Conservation (phyloP, 2,113 vertebrate genomes). For the Ia io region DNA sequence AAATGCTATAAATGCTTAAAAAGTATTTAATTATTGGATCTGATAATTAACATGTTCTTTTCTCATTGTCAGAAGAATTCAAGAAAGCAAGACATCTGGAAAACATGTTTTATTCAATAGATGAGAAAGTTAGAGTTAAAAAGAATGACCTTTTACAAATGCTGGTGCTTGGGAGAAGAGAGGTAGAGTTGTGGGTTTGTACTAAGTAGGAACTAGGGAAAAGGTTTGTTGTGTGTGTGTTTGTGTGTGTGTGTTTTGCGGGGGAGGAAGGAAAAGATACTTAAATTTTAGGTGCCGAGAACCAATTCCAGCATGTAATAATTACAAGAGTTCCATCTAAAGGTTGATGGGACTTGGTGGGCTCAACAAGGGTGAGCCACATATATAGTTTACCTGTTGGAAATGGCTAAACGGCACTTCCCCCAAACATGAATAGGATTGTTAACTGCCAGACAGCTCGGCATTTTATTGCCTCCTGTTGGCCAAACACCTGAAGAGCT, state of each 20-base stretch:
- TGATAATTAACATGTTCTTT: not conserved
- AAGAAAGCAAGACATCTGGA: not conserved
- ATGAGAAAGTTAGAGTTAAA: not conserved
- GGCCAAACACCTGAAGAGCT: too few relatives aligned
- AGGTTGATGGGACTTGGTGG: too few relatives aligned
- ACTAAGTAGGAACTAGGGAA: not conserved
- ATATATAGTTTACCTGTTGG: too few relatives aligned
- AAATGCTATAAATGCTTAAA: not conserved
- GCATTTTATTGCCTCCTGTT: too few relatives aligned
- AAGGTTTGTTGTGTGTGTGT: too few relatives aligned
- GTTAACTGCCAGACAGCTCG: too few relatives aligned
- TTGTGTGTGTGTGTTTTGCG: not conserved
- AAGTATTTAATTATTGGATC: not conserved
- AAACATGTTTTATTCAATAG: not conserved
- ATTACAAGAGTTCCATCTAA: too few relatives aligned
- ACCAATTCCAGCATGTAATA: too few relatives aligned
- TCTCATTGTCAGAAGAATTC: not conserved
- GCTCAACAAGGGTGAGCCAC: too few relatives aligned
- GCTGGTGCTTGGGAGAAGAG: not conserved
- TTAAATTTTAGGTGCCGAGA: not conserved
- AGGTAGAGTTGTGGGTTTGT: not conserved
- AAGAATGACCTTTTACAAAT: not conserved
- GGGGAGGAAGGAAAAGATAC: not conserved
- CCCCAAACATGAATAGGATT: too few relatives aligned
- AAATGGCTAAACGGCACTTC: too few relatives aligned